Evolutionary conservation across 1,140 invertebrate species (phyloP).

Genomic region (Drosophila subobscura): DNA sequence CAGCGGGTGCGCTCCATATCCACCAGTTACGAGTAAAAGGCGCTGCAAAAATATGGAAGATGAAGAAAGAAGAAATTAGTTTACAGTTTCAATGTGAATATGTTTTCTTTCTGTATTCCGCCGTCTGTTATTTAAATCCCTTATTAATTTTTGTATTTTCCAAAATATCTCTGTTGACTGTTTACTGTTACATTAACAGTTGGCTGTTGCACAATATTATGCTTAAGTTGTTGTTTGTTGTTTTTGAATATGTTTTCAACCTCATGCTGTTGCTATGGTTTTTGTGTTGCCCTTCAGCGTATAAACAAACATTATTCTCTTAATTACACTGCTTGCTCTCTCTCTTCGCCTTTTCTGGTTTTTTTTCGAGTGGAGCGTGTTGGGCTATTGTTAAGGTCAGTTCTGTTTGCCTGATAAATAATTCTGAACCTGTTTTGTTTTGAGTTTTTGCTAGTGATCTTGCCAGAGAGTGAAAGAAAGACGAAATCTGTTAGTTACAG

Average conservation of each 20-base stretch:
- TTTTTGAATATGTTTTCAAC: slow-evolving; percentile 19
- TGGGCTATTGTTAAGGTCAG: slow-evolving; percentile 64
- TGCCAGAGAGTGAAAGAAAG: not conserved
- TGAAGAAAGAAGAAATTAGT: not conserved
- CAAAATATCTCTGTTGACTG: not conserved
- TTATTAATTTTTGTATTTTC: not conserved
- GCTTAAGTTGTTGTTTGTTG: slow-evolving; percentile 18
- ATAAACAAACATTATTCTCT: slow-evolving; percentile 44
- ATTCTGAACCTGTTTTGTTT: slow-evolving; percentile 35
- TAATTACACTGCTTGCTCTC: slow-evolving; percentile 28
- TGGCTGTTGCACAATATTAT: slow-evolving; percentile 20
- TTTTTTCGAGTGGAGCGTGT: slow-evolving; percentile 8
- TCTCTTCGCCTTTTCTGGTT: slow-evolving; percentile 13
- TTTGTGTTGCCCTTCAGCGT: slow-evolving; percentile 44
- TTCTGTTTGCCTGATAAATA: slow-evolving; percentile 48
- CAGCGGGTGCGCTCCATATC: slow-evolving; percentile 34
- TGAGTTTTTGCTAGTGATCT: slow-evolving; percentile 1
- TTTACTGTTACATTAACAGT: slow-evolving; percentile 3
- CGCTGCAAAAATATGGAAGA: slow-evolving; percentile 44
- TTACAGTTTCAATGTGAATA: slow-evolving; percentile 30
- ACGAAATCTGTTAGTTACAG: not conserved
- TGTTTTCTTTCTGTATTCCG: not conserved
- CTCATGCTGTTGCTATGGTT: slow-evolving; percentile 38
- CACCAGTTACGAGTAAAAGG: slow-evolving; percentile 20
- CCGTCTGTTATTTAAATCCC: not conserved